Conservation (phyloP, 1,140 invertebrate species). For the Diachasma alloeum region DNA sequence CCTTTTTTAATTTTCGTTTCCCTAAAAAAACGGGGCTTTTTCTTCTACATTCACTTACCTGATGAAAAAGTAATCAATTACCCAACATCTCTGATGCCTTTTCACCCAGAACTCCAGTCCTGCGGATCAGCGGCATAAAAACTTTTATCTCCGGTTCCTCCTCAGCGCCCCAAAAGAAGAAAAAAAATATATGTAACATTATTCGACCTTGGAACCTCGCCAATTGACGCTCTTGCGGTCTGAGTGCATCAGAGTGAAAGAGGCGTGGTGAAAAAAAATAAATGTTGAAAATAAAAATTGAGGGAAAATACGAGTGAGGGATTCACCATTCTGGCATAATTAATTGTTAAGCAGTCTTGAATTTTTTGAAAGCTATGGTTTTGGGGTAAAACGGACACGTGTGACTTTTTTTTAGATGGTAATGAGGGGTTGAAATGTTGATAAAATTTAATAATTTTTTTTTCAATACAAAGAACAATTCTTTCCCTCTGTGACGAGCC, state of each 20-base stretch:
- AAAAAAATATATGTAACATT: not conserved
- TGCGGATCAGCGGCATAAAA: not conserved
- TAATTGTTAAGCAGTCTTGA: not conserved
- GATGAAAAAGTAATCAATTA: constrained; percentile 11
- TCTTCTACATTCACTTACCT: not conserved
- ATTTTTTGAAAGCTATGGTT: too few species aligned
- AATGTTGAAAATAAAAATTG: not conserved
- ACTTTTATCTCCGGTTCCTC: constrained; percentile 9
- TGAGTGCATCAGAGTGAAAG: constrained; percentile 2
- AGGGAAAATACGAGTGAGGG: not conserved
- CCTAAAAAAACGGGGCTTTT: too few species aligned
- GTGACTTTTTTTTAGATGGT: too few species aligned
- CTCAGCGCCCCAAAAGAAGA: not conserved
- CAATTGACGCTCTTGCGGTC: constrained; percentile 4
- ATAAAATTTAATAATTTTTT: too few species aligned
- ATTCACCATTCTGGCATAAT: not conserved
- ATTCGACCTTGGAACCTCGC: constrained; percentile 9
- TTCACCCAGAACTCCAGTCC: not conserved
- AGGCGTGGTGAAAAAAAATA: not conserved
- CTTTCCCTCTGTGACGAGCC: too few species aligned
- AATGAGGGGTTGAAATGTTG: too few species aligned
- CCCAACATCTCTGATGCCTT: not conserved
- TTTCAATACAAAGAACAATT: too few species aligned
- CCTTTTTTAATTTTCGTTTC: too few species aligned
- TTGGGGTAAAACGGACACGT: too few species aligned